Conservation (phyloP, 2,888 invertebrate genomes). For the Rotaria magnacalcarata region DNA sequence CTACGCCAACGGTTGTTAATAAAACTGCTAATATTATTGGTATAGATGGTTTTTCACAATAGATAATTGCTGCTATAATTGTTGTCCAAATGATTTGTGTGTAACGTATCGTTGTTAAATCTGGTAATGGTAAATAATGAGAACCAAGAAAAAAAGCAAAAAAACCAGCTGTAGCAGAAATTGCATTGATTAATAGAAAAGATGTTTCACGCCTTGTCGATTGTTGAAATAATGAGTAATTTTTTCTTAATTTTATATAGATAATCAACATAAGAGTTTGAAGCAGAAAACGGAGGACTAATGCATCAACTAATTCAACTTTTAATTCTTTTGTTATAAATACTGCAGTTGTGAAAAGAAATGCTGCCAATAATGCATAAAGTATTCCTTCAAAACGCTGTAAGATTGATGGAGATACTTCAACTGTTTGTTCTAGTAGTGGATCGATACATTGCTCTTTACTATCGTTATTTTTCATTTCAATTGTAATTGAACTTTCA, state of each 20-base stretch:
- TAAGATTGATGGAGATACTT: background rate
- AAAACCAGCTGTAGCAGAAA: background rate
- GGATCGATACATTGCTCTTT: background rate
- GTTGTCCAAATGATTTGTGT: constrained; percentile 8
- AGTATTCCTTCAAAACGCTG: background rate
- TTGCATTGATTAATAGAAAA: background rate
- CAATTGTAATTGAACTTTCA: background rate
- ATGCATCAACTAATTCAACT: background rate
- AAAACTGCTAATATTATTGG: background rate
- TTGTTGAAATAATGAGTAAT: background rate
- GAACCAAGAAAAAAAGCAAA: background rate
- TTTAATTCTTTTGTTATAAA: background rate
- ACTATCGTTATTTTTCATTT: background rate
- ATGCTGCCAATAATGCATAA: background rate
- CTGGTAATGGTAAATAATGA: constrained; percentile 27
- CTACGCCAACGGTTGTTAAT: background rate
- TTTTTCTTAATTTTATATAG: constrained; percentile 4
- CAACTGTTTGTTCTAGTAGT: background rate
- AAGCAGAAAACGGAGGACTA: background rate
- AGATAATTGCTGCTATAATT: background rate
- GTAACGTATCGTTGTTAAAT: constrained; percentile 11
- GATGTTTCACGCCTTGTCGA: background rate
- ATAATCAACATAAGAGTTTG: background rate
- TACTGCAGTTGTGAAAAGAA: background rate
- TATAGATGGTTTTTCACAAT: background rate